Percentiles rank a stretch among this genome's conserved stretches.
Conservation (phyloP, 2,113 vertebrate species). For the Taxidea taxus region DNA sequence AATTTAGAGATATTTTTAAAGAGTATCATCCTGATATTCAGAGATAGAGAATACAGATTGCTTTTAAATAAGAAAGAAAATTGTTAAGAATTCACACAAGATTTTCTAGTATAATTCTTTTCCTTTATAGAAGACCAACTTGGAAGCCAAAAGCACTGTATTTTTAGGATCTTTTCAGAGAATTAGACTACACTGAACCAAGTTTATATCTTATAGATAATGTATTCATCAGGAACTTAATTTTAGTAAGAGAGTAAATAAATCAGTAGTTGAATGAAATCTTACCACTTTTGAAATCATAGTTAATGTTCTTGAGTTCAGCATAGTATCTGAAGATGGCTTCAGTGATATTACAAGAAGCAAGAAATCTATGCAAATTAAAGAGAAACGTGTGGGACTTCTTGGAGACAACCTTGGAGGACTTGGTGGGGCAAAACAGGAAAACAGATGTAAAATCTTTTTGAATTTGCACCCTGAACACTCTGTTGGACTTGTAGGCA, state of each 20-base stretch:
- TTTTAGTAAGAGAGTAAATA: not conserved
- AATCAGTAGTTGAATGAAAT: not conserved
- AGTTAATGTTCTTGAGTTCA: not conserved
- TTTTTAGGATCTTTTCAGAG: not conserved
- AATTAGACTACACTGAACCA: not conserved
- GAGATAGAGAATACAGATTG: not conserved
- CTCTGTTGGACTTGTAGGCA: not conserved
- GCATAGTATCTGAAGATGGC: not conserved
- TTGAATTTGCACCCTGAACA: not conserved
- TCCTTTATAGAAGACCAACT: not conserved
- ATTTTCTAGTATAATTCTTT: not conserved
- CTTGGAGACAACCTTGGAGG: not conserved
- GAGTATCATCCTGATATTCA: not conserved
- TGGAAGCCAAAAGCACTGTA: not conserved
- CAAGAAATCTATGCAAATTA: not conserved
- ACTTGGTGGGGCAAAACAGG: not conserved
- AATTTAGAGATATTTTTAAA: not conserved
- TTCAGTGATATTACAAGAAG: not conserved
- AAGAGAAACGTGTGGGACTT: not conserved
- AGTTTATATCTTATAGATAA: not conserved
- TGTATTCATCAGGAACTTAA: not conserved
- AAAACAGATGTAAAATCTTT: not conserved
- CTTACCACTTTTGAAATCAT: not conserved
- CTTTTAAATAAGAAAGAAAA: not conserved
- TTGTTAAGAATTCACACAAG: not conserved